Base-by-base conservation (phyloP, 2,888 invertebrate genomes). In the Eupithecia subumbrata region DNA sequence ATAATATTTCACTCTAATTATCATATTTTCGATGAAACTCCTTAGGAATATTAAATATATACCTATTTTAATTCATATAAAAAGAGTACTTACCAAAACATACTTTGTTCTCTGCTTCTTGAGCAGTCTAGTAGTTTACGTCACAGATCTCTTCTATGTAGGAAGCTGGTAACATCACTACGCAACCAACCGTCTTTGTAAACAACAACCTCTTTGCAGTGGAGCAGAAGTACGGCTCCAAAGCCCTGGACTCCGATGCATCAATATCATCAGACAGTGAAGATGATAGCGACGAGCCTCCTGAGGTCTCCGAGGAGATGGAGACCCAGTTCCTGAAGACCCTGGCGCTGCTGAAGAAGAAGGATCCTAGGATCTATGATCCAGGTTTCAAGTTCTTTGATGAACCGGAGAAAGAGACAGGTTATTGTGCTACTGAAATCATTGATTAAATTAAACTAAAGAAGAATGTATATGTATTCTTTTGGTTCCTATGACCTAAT, bases 301-400 rank as follows among this genome's bases (percentile, higher is more conserved):
- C 89, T 90, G 95, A 94, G 78, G 87, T 92, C 0, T 87, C 96
- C 0, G 95, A 96, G 83, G 95, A 96, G 80, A 93, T 97, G 69
- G 99, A 99, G 86, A 96, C 97, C 82, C 97, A 97, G 80, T 99
- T 99, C 90, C 96, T 98, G 66, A 97, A 97, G 91, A 97, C 99
- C 0, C 92, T 99, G 2, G 96, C 98, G 0, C 96, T 96, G 71
- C 90, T 99, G 68, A 99, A 99, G 89, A 97, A 96, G 68, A 98
- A 97, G 87, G 98, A 99, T 93, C 98, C 99, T 0, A 95, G 96
- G 82, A 98, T 99, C 79, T 99, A 99, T 90, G 96, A 99, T 86
- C 95, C 97, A 63, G 95, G 96, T 73, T 95, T 96, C 45, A 95
- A 95, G 72, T 98, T 98, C 86, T 98, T 98, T 91, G 91, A 95